Percentiles rank a stretch among this genome's conserved stretches.
Conservation (phyloP, 1,140 invertebrate genomes). For the Drosophila kohkoa region DNA sequence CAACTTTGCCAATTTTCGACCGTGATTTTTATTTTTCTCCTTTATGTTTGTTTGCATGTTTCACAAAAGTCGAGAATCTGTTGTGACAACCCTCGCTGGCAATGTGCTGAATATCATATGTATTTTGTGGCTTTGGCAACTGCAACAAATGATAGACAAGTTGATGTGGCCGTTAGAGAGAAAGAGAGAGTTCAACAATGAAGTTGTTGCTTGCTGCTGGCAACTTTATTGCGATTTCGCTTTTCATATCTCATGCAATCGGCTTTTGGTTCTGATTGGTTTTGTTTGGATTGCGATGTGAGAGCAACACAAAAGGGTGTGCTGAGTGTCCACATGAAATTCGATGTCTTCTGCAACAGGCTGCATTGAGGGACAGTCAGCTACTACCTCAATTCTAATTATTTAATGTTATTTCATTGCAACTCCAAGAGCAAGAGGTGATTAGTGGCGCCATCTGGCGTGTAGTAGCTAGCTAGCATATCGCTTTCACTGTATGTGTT, state of each 20-base stretch:
- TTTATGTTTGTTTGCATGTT: too few species aligned
- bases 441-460: neutral
- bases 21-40: too few species aligned
- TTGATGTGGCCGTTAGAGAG: neutral
- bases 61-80: neutral
- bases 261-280: conserved; percentile 1
- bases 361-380: too few species aligned
- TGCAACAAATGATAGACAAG: neutral
- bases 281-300: neutral
- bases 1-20: too few species aligned
- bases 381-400: too few species aligned
- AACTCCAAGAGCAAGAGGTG: neutral
- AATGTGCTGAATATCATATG: conserved; percentile 3
- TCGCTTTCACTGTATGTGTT: neutral
- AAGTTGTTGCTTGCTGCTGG: neutral
- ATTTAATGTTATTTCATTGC: too few species aligned
- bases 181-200: neutral
- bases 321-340: neutral
- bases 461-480: neutral
- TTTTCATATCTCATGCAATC: conserved; percentile 4
- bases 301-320: neutral
- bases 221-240: conserved; percentile 10
- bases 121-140: conserved; percentile 3
- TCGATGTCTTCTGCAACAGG: too few species aligned
- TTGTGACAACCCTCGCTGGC: conserved; percentile 7